Conservation (phyloP, 2,888 invertebrate genomes). For the Seira sanloemensis region DNA sequence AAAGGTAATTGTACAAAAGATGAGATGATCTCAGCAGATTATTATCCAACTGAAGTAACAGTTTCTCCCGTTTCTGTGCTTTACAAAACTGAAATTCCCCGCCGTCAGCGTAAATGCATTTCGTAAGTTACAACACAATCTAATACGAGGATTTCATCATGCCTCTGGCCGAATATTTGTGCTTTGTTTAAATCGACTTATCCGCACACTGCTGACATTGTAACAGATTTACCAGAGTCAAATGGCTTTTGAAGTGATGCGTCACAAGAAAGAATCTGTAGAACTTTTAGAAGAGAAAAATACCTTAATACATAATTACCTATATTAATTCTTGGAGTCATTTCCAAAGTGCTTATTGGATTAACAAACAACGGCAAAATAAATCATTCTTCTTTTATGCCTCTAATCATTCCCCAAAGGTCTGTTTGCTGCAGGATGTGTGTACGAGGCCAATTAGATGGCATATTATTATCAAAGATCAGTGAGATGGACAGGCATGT, state of each 20-base stretch:
- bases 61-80: too few species aligned
- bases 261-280: too few species aligned
- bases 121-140: too few species aligned
- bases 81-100: constrained; percentile 40
- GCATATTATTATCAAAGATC: not conserved
- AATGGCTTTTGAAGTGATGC: too few species aligned
- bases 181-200: constrained; percentile 22
- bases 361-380: constrained; percentile 53
- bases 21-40: constrained; percentile 34
- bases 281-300: constrained; percentile 9
- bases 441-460: constrained; percentile 23
- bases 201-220: constrained; percentile 9
- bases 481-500: constrained; percentile 27
- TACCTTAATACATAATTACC: constrained; percentile 15
- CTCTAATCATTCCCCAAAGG: constrained; percentile 43
- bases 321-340: not conserved
- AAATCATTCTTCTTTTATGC: constrained; percentile 35
- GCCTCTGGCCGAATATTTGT: not conserved
- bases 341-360: constrained; percentile 30
- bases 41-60: too few species aligned
- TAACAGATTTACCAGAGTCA: too few species aligned
- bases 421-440: too few species aligned
- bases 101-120: constrained; percentile 39
- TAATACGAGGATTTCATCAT: not conserved
- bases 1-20: constrained; percentile 9